A percentile compares a stretch with the other conserved stretches of the same genome.
Evolutionary conservation across 2,797 vertebrate species (phyloP).

Genomic region (Ptychadena robeensis): DNA sequence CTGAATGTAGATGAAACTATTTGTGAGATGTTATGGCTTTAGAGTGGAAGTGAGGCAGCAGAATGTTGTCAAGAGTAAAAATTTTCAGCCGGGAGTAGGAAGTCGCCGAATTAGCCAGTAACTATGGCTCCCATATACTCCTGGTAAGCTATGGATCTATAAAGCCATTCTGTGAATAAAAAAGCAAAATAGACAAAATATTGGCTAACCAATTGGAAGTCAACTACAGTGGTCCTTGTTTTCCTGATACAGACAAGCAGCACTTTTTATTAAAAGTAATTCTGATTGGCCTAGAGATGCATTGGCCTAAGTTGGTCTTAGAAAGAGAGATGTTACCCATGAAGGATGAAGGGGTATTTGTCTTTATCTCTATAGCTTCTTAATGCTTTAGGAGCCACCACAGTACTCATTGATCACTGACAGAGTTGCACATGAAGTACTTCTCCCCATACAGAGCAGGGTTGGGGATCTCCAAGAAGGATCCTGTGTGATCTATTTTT

Average conservation of each 20-base stretch:
- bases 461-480: background rate
- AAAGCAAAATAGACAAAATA: background rate
- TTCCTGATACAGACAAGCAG: background rate
- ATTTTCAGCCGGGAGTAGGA: constrained; percentile 60
- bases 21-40: no score
- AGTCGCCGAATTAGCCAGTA: constrained; percentile 61
- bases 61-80: constrained; percentile 4
- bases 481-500: background rate
- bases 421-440: background rate
- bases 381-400: background rate
- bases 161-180: background rate
- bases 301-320: background rate
- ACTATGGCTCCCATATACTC: constrained; percentile 50
- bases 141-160: constrained; percentile 38
- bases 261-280: no score
- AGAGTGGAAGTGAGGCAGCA: constrained; percentile 45
- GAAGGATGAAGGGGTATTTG: background rate
- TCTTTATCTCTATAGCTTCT: background rate
- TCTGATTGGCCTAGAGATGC: background rate
- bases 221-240: background rate
- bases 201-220: background rate
- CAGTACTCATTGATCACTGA: background rate
- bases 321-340: background rate
- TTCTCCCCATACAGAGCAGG: background rate
- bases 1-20: no score